phyloP scores from a whole-genome alignment of 2,888 invertebrate species.

The Palloptera scutellata region DNA sequence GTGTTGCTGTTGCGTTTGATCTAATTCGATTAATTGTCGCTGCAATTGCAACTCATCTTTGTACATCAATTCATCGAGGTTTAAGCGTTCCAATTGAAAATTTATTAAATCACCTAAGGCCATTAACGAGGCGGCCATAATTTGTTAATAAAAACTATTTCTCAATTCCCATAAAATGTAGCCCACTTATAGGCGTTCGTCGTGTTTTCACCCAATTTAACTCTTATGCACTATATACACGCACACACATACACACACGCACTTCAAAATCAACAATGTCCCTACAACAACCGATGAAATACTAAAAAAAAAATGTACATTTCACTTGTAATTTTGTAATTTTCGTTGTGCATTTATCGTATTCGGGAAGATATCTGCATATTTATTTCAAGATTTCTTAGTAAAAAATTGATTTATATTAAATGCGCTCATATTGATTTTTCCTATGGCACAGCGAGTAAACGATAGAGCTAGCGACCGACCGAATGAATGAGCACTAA shows the following conservation, averaged over 20 bases:
- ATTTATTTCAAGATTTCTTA: not conserved
- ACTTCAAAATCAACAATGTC: not conserved
- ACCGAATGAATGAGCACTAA: conserved; percentile 2
- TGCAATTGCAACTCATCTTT: conserved; percentile 49
- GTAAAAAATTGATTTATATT: conserved; percentile 33
- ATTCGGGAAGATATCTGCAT: no score
- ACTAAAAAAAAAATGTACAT: no score
- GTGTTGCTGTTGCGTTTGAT: conserved; percentile 33
- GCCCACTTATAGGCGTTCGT: conserved; percentile 26
- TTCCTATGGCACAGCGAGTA: conserved; percentile 28
- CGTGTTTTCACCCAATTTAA: conserved; percentile 1
- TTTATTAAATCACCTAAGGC: conserved; percentile 47
- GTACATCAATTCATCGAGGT: conserved; percentile 44
- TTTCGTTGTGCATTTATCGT: not conserved
- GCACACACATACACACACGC: conserved; percentile 11
- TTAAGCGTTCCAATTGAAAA: conserved; percentile 47
- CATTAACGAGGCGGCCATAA: conserved; percentile 42
- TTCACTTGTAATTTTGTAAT: no score
- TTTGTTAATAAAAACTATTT: conserved; percentile 21
- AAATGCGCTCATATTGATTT: conserved; percentile 45
- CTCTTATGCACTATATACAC: conserved; percentile 2
- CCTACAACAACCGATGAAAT: not conserved
- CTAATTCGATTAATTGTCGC: conserved; percentile 43
- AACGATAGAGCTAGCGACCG: not conserved
- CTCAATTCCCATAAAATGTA: conserved; percentile 1